Evolutionary conservation across 2,797 vertebrate species (phyloP).

Genomic region (Pangasius djambal): DNA sequence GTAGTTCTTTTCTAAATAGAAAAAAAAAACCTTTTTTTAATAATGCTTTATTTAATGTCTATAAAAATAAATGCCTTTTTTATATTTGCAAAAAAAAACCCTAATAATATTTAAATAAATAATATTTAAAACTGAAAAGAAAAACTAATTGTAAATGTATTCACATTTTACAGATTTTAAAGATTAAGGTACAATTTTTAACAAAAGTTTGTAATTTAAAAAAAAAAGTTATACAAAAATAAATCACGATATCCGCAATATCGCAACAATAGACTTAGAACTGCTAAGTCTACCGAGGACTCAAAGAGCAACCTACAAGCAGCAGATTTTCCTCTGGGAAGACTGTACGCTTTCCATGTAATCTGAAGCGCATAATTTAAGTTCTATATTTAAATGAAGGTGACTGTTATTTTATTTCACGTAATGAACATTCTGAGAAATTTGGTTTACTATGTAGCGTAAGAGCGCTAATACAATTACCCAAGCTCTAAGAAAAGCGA

Average conservation of each 20-base stretch:
- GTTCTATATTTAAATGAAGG: neutral
- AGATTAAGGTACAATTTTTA: too few species aligned
- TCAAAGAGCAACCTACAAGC: neutral
- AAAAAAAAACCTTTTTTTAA: neutral
- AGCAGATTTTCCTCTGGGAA: neutral
- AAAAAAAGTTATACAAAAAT: too few species aligned
- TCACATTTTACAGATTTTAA: neutral
- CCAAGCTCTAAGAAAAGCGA: slow-evolving; percentile 20
- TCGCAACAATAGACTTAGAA: neutral
- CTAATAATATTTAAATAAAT: neutral
- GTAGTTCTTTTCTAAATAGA: neutral
- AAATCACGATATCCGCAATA: too few species aligned
- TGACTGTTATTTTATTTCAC: slow-evolving; percentile 18
- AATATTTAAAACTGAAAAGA: neutral
- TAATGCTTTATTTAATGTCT: neutral
- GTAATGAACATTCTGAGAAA: slow-evolving; percentile 7
- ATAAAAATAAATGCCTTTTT: neutral
- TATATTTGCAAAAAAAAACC: neutral
- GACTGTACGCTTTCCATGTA: neutral
- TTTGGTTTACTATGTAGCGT: neutral
- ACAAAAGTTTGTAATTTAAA: too few species aligned
- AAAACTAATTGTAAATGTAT: neutral
- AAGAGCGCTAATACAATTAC: neutral
- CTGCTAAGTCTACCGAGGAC: neutral
- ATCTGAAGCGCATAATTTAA: neutral